Conservation (phyloP, 1,140 invertebrate species). For the Melitaea cinxia region DNA sequence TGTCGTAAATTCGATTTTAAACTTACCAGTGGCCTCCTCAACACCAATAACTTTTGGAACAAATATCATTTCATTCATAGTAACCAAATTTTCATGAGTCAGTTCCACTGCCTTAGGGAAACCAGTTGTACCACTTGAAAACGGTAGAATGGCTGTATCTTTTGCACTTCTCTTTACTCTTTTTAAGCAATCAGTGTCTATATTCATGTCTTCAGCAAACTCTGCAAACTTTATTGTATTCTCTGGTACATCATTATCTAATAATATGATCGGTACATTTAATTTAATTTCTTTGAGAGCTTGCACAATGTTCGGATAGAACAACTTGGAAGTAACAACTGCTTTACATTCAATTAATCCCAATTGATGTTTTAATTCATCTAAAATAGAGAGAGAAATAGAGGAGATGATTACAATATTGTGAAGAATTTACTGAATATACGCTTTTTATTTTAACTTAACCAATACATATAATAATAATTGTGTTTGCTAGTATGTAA, state of each 20-base stretch:
- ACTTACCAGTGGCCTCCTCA: constrained; percentile 62
- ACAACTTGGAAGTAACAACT: constrained; percentile 84
- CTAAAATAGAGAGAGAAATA: constrained; percentile 76
- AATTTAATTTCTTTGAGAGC: constrained; percentile 71
- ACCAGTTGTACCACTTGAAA: constrained; percentile 94
- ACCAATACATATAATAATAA: no score
- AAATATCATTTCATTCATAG: constrained; percentile 78
- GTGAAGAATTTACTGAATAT: no score
- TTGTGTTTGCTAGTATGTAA: no score
- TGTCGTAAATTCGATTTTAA: no score
- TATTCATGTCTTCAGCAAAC: constrained; percentile 75
- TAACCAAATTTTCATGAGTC: constrained; percentile 85
- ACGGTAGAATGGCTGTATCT: constrained; percentile 84
- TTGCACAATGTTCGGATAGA: constrained; percentile 73
- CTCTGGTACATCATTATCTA: constrained; percentile 78
- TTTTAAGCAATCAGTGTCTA: constrained; percentile 78
- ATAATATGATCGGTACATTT: constrained; percentile 82
- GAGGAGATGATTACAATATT: no score
- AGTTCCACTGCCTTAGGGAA: constrained; percentile 93
- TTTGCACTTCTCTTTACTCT: constrained; percentile 66
- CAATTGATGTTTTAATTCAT: constrained; percentile 89
- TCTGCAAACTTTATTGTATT: constrained; percentile 84
- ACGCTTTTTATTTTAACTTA: no score
- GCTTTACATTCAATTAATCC: constrained; percentile 84
- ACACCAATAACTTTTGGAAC: constrained; percentile 60